Conservation (phyloP, 2,797 vertebrate species). For the Bucorvus abyssinicus region DNA sequence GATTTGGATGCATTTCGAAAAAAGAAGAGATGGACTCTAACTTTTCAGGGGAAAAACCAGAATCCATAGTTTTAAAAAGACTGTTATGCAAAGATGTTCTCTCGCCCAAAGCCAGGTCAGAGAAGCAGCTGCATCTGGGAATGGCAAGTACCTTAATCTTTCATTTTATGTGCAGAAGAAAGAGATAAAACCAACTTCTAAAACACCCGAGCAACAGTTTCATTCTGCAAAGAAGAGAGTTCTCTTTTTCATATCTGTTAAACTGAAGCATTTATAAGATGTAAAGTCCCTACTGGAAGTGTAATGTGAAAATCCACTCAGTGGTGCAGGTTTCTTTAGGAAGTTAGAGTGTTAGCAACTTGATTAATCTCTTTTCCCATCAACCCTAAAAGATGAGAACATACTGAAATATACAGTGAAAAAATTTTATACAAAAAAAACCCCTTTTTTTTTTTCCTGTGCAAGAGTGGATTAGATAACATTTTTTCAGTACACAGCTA, state of each 20-base stretch:
- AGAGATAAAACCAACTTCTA: conserved; percentile 17
- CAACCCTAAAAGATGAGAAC: not conserved
- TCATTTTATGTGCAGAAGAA: conserved; percentile 1
- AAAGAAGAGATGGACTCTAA: not conserved
- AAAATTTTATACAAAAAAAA: not conserved
- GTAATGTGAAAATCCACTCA: conserved; percentile 5
- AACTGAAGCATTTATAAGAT: conserved; percentile 22
- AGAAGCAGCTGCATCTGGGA: not conserved
- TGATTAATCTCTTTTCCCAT: not conserved
- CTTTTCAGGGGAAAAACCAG: not conserved
- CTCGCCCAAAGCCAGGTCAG: not conserved
- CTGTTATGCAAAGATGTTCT: not conserved
- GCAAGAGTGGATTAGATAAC: not conserved
- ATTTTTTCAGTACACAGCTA: not conserved
- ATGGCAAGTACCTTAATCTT: not conserved
- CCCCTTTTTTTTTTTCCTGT: no score
- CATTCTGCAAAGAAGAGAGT: not conserved
- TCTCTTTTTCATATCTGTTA: conserved; percentile 4
- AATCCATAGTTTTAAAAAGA: not conserved
- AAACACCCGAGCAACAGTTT: not conserved
- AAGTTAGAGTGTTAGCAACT: not conserved
- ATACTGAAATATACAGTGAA: not conserved
- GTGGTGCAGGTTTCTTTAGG: not conserved
- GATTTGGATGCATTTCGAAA: not conserved
- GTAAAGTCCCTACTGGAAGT: not conserved